Percentiles rank a stretch among this genome's conserved stretches.
phyloP scores from a whole-genome alignment of 2,888 invertebrate genomes.

The Tetragonula carbonaria region DNA sequence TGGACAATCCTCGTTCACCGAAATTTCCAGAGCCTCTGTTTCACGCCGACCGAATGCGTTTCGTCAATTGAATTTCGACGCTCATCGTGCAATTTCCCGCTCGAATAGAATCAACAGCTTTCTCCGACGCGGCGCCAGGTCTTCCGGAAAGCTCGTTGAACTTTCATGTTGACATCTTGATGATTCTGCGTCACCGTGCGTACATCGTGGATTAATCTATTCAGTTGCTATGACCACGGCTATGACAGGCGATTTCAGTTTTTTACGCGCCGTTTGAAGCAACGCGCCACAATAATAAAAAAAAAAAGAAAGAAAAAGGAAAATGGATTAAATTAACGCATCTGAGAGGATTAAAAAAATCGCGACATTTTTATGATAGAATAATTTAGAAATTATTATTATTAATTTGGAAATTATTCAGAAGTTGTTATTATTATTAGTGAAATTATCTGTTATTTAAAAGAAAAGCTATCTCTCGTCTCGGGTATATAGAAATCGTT shows the following conservation, averaged over 20 bases:
- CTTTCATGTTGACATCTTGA: conserved; percentile 36
- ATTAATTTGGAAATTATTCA: too few species aligned
- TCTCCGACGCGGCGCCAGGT: background rate
- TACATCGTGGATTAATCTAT: conserved; percentile 46
- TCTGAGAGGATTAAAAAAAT: too few species aligned
- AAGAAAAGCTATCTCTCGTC: too few species aligned
- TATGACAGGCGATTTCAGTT: background rate
- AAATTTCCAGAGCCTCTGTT: conserved; percentile 7
- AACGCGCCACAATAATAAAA: background rate
- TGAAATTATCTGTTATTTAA: too few species aligned
- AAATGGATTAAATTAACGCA: too few species aligned
- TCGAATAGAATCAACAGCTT: conserved; percentile 22
- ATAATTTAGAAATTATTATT: too few species aligned
- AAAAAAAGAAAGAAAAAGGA: too few species aligned
- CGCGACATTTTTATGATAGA: too few species aligned
- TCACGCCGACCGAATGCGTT: too few species aligned
- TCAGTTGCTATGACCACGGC: conserved; percentile 31
- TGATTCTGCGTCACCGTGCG: conserved; percentile 25
- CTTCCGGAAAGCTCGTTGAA: conserved; percentile 32
- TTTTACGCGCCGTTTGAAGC: background rate
- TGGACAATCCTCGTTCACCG: background rate
- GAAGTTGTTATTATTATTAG: too few species aligned
- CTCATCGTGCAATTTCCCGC: conserved; percentile 36
- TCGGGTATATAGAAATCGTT: too few species aligned
- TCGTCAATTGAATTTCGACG: conserved; percentile 21